phyloP scores from a whole-genome alignment of 2,888 invertebrate species.

The Arenicola marina region DNA sequence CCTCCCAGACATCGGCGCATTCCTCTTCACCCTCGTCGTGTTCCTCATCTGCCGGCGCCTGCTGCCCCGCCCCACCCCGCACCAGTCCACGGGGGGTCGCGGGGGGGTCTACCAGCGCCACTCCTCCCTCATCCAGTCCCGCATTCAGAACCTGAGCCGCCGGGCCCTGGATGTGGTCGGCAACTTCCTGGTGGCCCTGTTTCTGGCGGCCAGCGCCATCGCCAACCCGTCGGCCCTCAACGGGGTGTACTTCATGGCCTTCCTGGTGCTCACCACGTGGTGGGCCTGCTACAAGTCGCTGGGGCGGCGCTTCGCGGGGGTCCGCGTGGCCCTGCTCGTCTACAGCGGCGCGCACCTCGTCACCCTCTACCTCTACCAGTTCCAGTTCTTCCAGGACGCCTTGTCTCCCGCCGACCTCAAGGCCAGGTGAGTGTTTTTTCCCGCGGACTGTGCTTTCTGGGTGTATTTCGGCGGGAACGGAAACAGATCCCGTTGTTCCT shows the following conservation, averaged over 20 bases:
- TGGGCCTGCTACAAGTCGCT: constrained; percentile 76
- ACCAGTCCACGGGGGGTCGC: constrained; percentile 17
- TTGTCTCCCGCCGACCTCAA: constrained; percentile 73
- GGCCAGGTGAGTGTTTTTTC: constrained; percentile 82
- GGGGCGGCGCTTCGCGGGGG: constrained; percentile 73
- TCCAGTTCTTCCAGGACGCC: constrained; percentile 77
- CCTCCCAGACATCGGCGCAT: constrained; percentile 50
- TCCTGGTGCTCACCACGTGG: constrained; percentile 77
- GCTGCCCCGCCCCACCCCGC: constrained; percentile 3
- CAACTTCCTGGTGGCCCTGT: constrained; percentile 41
- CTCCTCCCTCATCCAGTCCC: background rate
- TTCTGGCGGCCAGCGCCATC: constrained; percentile 66
- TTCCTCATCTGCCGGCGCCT: constrained; percentile 43
- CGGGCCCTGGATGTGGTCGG: constrained; percentile 37
- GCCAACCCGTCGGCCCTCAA: constrained; percentile 82
- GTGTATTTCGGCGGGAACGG: too few species aligned
- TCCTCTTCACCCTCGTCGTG: constrained; percentile 44
- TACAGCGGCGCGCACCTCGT: constrained; percentile 77
- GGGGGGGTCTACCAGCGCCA: background rate
- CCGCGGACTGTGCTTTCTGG: too few species aligned
- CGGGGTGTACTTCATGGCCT: constrained; percentile 83
- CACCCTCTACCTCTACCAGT: constrained; percentile 80
- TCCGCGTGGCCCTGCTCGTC: constrained; percentile 61
- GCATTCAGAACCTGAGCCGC: background rate
- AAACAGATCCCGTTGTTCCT: too few species aligned